Conservation (phyloP, 2,113 vertebrate genomes). For the Silurus asotus region DNA sequence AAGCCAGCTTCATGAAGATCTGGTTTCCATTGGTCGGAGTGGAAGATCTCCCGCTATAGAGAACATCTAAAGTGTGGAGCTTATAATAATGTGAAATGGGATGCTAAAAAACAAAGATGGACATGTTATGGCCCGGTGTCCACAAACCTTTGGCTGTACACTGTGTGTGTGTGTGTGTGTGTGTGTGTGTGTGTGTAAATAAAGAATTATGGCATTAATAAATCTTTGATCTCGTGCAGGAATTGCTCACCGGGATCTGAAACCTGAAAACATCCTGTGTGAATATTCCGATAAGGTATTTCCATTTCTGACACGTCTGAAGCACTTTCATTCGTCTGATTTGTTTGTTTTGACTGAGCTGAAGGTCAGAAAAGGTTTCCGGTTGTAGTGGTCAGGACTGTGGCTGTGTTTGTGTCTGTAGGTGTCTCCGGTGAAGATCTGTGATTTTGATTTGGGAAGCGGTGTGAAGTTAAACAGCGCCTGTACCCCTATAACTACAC, state of each 20-base stretch:
- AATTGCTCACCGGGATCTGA: conserved; percentile 94
- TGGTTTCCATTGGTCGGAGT: too few species aligned
- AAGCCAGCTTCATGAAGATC: too few species aligned
- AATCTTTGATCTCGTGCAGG: conserved; percentile 66
- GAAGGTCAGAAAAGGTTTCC: not conserved
- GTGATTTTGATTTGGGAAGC: conserved; percentile 97
- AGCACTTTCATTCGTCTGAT: too few species aligned
- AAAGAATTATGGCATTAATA: not conserved
- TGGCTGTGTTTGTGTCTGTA: conserved; percentile 53
- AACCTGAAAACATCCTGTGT: conserved; percentile 95
- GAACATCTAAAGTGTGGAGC: too few species aligned
- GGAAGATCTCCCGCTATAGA: too few species aligned
- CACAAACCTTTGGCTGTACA: too few species aligned
- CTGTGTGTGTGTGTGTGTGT: too few species aligned
- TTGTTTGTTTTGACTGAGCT: not conserved
- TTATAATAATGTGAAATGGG: too few species aligned
- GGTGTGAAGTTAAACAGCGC: conserved; percentile 94
- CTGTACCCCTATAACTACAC: conserved; percentile 91
- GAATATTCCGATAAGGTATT: conserved; percentile 87
- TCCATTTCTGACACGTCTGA: not conserved
- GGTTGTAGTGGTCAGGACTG: not conserved
- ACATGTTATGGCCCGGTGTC: too few species aligned
- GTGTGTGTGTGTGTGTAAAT: not conserved
- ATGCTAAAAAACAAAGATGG: too few species aligned
- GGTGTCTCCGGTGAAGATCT: conserved; percentile 96